A percentile compares a stretch with the other conserved stretches of the same genome.
These are phyloP conservation scores for Cichladusa arquata DNA, from an alignment of 2,113 vertebrate species.

Conservation along the genomic window DNA sequence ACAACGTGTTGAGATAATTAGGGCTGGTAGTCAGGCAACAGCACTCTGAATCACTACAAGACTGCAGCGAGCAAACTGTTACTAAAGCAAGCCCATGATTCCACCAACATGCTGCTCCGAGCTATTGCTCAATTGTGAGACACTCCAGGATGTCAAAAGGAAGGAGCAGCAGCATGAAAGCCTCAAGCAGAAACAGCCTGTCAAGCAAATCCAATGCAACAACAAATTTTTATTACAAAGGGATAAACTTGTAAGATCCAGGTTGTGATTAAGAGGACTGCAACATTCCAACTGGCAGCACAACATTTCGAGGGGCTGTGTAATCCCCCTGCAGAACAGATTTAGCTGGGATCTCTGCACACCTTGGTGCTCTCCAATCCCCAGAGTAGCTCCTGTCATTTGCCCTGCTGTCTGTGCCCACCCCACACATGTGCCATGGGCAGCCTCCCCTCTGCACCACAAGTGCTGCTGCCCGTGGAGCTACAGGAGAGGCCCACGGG, in stretches of 20 bases:
- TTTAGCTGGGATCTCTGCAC: background rate
- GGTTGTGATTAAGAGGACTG: background rate
- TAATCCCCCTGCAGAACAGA: background rate
- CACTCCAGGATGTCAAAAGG: conserved; percentile 14
- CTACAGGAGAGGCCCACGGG: fast-evolving
- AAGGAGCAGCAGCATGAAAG: conserved; percentile 38
- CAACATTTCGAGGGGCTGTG: background rate
- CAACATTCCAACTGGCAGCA: background rate
- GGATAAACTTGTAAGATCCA: background rate
- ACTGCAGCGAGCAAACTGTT: conserved; percentile 37
- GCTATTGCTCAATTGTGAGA: conserved; percentile 56
- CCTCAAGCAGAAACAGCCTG: conserved; percentile 11
- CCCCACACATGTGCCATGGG: fast-evolving
- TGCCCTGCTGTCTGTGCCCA: background rate
- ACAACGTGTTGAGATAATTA: conserved; percentile 66
- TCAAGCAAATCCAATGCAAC: background rate
- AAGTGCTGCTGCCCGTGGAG: background rate
- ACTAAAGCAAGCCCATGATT: conserved; percentile 21
- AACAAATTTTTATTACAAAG: background rate
- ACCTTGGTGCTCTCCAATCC: fast-evolving
- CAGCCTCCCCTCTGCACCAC: background rate
- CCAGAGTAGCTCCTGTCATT: background rate
- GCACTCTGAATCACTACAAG: conserved; percentile 43
- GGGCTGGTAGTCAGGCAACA: conserved; percentile 63
- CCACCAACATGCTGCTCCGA: conserved; percentile 28